A percentile compares a stretch with the other conserved stretches of the same genome.
Conservation (phyloP, 2,888 invertebrate genomes). For the Orthonevra nobilis region DNA sequence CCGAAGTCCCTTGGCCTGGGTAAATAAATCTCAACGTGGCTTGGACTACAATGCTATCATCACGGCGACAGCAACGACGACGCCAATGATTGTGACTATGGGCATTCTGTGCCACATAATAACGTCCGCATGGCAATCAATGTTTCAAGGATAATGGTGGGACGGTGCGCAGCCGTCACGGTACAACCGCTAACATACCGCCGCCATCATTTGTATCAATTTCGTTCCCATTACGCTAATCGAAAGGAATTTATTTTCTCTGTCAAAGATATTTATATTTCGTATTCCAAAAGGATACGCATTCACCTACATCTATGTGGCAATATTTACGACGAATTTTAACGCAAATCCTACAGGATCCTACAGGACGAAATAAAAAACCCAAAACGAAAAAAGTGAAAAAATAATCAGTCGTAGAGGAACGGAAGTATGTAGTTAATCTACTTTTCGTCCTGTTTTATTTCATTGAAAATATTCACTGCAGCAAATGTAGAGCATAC, state of each 20-base stretch:
- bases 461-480: slow-evolving; percentile 6
- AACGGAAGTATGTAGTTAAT: slow-evolving; percentile 21
- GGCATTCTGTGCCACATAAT: slow-evolving; percentile 4
- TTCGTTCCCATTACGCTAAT: slow-evolving; percentile 57
- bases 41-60: slow-evolving; percentile 26
- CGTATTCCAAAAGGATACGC: slow-evolving; percentile 35
- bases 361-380: slow-evolving; percentile 22
- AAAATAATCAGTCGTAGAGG: slow-evolving; percentile 6
- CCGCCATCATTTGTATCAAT: slow-evolving; percentile 53
- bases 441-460: slow-evolving; percentile 32
- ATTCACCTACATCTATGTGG: slow-evolving; percentile 1
- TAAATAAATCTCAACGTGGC: slow-evolving; percentile 51
- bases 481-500: slow-evolving; percentile 12
- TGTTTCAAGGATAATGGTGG: slow-evolving; percentile 23
- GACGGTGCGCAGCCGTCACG: background rate
- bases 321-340: slow-evolving; percentile 8
- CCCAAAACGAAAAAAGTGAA: slow-evolving; percentile 10
- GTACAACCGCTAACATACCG: background rate
- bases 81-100: slow-evolving; percentile 8
- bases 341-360: slow-evolving; percentile 29
- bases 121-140: background rate
- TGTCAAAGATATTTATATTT: slow-evolving; percentile 18
- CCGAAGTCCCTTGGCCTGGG: slow-evolving; percentile 42
- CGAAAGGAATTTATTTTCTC: slow-evolving; percentile 54
- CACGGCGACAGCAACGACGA: slow-evolving; percentile 10